These are phyloP conservation scores for Podarcis siculus DNA, from an alignment of 2,797 vertebrate genomes.

Conservation along the genomic window DNA sequence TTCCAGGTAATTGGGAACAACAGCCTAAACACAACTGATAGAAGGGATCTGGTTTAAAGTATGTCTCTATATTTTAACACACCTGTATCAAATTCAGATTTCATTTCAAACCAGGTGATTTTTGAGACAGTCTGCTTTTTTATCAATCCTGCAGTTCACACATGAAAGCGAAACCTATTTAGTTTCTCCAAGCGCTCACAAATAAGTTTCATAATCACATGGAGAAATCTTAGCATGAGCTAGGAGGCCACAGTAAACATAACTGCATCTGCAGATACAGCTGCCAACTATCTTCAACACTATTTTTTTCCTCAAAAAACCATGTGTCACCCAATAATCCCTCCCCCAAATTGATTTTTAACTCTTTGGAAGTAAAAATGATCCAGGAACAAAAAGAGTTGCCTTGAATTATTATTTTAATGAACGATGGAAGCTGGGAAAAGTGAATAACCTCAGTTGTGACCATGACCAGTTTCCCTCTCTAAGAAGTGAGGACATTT, in stretches of 20 bases:
- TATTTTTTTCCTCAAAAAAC: too few relatives aligned
- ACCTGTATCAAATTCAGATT: background rate
- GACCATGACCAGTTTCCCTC: background rate
- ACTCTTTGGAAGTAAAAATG: background rate
- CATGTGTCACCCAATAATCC: too few relatives aligned
- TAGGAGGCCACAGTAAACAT: background rate
- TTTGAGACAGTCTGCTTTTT: background rate
- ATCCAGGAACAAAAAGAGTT: background rate
- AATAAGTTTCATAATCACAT: background rate
- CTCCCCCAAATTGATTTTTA: background rate
- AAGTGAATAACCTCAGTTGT: background rate
- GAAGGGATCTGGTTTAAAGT: background rate
- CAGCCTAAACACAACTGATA: background rate
- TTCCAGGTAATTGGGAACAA: background rate
- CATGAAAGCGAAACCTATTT: background rate
- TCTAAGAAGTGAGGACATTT: background rate
- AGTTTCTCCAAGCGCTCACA: background rate
- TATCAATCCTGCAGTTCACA: background rate
- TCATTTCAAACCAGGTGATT: background rate
- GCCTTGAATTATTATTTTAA: background rate
- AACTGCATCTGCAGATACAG: background rate
- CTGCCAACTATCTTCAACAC: background rate
- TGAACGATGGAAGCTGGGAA: background rate
- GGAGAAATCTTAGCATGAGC: background rate
- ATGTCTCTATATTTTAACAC: background rate